Evolutionary conservation across 2,113 vertebrate genomes (phyloP), one percentile per base, ranked within the genome.

Genomic region (Notothenia rossii): DNA sequence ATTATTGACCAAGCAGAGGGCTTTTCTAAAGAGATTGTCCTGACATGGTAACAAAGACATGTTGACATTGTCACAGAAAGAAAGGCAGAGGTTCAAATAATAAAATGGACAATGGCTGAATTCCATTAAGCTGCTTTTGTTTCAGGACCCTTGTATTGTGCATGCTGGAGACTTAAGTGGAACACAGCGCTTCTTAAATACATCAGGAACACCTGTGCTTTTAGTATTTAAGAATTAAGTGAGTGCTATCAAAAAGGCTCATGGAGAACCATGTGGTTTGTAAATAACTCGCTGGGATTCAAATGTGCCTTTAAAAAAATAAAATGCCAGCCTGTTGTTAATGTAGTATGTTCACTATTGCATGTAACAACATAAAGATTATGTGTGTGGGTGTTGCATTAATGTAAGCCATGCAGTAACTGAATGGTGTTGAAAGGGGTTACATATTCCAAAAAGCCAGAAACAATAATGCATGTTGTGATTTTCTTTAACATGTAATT

Each of bases 31-130:
- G 49, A 43, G n/a, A 15, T 15, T 48, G 8, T 56, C 22, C 48
- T 46, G 12, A 17, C 18, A 15, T 3, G 7, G 36, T 40, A 40
- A 40, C 36, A 40, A 40, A 40, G 7, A 66, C 10, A 33, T 20
- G 36, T 36, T 68, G 14, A 8, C 9, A 20, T 3, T 20, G 29
- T 68, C 50, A 54, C 29, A 33, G 17, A 18, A 43, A 55, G 18
- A 55, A 69, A 54, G 48, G 17, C 49, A 51, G 15, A 56, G 43
- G 29, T 46, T 22, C 22, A 58, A 22, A 66, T 65, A 58, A 58
- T 0, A 8, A 66, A 72, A 48, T 46, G 10, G 36, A 48, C 10
- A 17, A 55, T 18, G 18, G 25, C 20, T 73, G 9, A 67, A 67
- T 29, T 9, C n/a, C 11, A 60, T 66, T 17, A 53, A 33, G 22